Conservation (phyloP, 1,140 invertebrate species). For the Drosophila nigromelanica region DNA sequence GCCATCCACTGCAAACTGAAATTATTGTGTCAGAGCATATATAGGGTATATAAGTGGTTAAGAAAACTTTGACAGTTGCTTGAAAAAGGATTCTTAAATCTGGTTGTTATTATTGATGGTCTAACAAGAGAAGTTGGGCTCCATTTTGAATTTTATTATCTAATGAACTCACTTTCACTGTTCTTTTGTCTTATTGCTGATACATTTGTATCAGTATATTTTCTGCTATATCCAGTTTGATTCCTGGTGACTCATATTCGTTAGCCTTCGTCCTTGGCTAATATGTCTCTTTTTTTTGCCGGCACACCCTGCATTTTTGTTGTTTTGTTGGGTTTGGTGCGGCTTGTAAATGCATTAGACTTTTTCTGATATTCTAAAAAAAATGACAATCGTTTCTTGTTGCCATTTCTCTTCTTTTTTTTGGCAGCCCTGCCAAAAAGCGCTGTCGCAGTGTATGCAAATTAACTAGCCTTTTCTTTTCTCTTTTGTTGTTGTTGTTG, state of each 20-base stretch:
- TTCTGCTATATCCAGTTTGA: background rate
- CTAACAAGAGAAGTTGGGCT: too few species aligned
- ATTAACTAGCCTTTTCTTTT: constrained; percentile 25
- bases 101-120: too few species aligned
- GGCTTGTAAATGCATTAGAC: constrained; percentile 8
- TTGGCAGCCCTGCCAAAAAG: constrained; percentile 38
- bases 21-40: too few species aligned
- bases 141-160: too few species aligned
- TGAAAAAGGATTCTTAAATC: too few species aligned
- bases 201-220: too few species aligned
- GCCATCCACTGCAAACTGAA: too few species aligned
- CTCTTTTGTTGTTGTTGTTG: background rate
- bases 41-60: too few species aligned
- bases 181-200: too few species aligned
- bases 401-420: constrained; percentile 3
- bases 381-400: constrained; percentile 15
- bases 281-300: constrained; percentile 8
- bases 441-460: constrained; percentile 32
- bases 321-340: background rate
- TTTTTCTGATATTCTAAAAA: constrained; percentile 8
- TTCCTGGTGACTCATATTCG: constrained; percentile 16
- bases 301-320: constrained; percentile 2
- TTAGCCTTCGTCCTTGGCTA: constrained; percentile 22
- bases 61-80: too few species aligned
- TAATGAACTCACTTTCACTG: too few species aligned